These are phyloP conservation scores for Rattus norvegicus DNA, from an alignment of 2,113 vertebrate genomes.

Conservation along the genomic window GRCr8 NC_086039.1:59367001-59367500, in stretches of 20 bases:
- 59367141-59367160: not conserved
- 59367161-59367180: not conserved
- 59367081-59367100: not conserved
- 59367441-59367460: not conserved
- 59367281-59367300: not conserved
- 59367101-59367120: not conserved
- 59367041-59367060: not conserved
- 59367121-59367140: not conserved
- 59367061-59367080: not conserved
- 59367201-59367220: not conserved
- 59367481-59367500: not conserved
- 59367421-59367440: not conserved
- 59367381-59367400: not conserved
- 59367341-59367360: not conserved
- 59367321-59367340: not conserved
- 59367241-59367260: not conserved
- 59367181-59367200: not conserved
- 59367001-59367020: not conserved
- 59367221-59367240: not conserved
- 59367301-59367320: not conserved
- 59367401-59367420: not conserved
- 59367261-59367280: not conserved
- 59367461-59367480: not conserved
- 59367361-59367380: not conserved
- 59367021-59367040: not conserved